Percentiles rank a stretch among this genome's conserved stretches.
phyloP scores from a whole-genome alignment of 2,113 vertebrate species.

The Meleagris gallopavo region DNA sequence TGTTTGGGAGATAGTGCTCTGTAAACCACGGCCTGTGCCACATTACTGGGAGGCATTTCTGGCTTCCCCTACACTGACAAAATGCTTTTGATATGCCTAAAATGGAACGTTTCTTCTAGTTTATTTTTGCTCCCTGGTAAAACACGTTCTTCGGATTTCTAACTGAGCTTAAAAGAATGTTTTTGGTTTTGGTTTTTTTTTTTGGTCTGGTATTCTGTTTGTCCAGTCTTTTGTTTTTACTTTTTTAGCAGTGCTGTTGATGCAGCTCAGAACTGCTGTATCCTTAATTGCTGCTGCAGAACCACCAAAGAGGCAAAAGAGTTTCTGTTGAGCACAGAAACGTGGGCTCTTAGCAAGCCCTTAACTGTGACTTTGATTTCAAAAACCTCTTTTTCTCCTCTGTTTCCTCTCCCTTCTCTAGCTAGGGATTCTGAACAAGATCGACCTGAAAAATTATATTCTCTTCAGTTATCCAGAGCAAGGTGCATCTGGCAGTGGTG shows the following conservation, averaged over 20 bases:
- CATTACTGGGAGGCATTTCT: neutral
- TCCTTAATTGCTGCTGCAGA: neutral
- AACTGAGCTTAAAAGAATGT: neutral
- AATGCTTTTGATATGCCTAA: neutral
- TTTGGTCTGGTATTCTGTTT: neutral
- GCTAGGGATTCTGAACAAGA: neutral
- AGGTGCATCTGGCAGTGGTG: neutral
- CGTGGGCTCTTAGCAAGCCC: neutral
- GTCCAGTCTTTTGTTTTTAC: neutral
- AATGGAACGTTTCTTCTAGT: neutral
- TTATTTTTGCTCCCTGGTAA: neutral
- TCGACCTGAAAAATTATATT: neutral
- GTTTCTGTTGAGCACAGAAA: neutral
- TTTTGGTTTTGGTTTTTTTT: neutral
- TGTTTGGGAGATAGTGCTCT: rapidly evolving
- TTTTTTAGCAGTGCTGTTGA: neutral
- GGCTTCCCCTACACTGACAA: neutral
- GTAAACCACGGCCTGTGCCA: neutral
- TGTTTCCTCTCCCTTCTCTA: neutral
- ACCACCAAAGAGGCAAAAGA: neutral
- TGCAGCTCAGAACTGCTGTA: neutral
- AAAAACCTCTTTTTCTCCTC: neutral
- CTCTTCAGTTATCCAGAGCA: neutral
- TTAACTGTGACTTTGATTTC: neutral
- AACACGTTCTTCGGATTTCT: neutral